Evolutionary conservation across 2,113 vertebrate genomes (phyloP), one percentile per base, ranked within the genome.

Genomic region (Anarrhichthys ocellatus): DNA sequence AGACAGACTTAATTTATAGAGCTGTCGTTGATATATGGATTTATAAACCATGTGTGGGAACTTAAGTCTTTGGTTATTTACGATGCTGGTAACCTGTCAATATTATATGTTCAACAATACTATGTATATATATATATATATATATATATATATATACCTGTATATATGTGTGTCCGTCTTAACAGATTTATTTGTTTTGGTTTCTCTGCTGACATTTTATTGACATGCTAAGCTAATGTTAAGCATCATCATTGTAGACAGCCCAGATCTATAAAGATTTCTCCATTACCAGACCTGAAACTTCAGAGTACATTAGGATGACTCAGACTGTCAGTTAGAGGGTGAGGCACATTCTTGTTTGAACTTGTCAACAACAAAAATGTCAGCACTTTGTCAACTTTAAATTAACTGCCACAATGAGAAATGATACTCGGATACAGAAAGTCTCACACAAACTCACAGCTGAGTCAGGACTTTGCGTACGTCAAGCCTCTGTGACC

Each of bases 341-440:
- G 79, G 72, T 36, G 78, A 76, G 83, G 64, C 88, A 46, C 40
- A 34, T 76, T 81, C 62, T 74, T 1, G 34, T 89, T 88, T 82
- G 9, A 3, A 88, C 81, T 82, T 86, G 87, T 90, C 87, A 84
- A 63, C 80, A 68, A 68, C 83, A 82, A 64, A 87, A 90, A 90
- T 85, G 87, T 86, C 89, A 89, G 73, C 77, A 56, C 62, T 88
- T 87, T 87, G 87, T 86, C 87, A 80, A 71, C 73, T 76, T 74
- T 46, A 59, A 83, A 84, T 82, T 5, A 88, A 73, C 46, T 81
- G 73, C 70, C 78, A 73, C 58, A 36, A n/a, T 67, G 66, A 91
- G 79, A 36, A 80, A 73, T 77, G 79, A 80, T 68, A 2, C 52
- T 81, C 38, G 62, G 54, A 79, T 48, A 72, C 18, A 38, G 18